phyloP scores from a whole-genome alignment of 2,888 invertebrate species.

The Drosophila pseudotalamancana region DNA sequence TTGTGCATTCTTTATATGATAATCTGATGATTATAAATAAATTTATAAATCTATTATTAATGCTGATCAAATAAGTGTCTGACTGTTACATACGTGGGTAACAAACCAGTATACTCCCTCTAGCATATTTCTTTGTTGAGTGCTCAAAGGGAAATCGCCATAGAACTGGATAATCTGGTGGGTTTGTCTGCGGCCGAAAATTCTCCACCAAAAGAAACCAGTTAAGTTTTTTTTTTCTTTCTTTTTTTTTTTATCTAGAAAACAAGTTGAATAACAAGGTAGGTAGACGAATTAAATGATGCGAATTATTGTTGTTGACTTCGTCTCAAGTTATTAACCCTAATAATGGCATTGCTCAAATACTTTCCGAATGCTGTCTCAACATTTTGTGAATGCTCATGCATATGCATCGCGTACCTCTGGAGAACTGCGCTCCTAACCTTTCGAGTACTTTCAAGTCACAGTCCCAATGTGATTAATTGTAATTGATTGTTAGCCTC shows the following conservation, averaged over 20 bases:
- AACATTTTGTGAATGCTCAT: slow-evolving; percentile 16
- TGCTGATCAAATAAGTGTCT: too few species aligned
- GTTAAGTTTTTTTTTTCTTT: slow-evolving; percentile 1
- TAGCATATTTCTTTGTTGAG: too few species aligned
- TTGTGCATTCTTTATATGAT: too few species aligned
- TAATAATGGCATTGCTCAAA: slow-evolving; percentile 47
- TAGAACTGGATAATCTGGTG: slow-evolving; percentile 30
- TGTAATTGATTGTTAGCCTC: slow-evolving; percentile 5
- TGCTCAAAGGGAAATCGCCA: slow-evolving; percentile 17
- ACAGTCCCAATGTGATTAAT: slow-evolving; percentile 24
- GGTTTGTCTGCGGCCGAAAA: slow-evolving; percentile 9
- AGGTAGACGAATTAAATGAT: slow-evolving; percentile 17
- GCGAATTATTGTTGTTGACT: slow-evolving; percentile 28
- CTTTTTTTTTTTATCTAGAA: background rate
- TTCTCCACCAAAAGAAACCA: slow-evolving; percentile 11
- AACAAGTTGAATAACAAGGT: slow-evolving; percentile 11
- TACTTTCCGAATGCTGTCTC: slow-evolving; percentile 18
- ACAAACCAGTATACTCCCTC: too few species aligned
- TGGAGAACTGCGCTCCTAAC: slow-evolving; percentile 9
- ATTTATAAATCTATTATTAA: too few species aligned
- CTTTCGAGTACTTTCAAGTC: slow-evolving; percentile 30
- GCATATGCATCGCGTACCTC: slow-evolving; percentile 21
- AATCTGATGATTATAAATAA: too few species aligned
- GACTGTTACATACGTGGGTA: too few species aligned
- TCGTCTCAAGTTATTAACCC: slow-evolving; percentile 35